A percentile compares a stretch with the other conserved stretches of the same genome.
phyloP scores from a whole-genome alignment of 35 echinoderm and acorn worm species.

The Acanthaster planci region DNA sequence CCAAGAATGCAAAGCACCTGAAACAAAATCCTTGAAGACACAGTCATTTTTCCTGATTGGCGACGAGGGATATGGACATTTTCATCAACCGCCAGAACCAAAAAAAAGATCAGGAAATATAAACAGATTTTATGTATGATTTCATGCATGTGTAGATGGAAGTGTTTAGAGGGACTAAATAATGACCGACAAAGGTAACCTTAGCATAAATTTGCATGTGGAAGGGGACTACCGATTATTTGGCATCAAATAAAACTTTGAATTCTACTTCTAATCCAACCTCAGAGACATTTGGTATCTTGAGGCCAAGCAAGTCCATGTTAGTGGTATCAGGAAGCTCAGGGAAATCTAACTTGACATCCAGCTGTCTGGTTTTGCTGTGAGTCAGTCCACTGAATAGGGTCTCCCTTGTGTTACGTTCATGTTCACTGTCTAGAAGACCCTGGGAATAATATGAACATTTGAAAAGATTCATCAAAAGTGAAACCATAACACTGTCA shows the following conservation, averaged over 20 bases:
- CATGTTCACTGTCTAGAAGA: slow-evolving; percentile 33
- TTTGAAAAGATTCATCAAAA: background rate
- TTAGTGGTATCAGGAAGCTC: slow-evolving; percentile 54
- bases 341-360: slow-evolving; percentile 63
- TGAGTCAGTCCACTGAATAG: slow-evolving; percentile 62
- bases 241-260: background rate
- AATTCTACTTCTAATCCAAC: slow-evolving; percentile 23
- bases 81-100: too few relatives aligned
- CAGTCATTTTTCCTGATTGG: too few relatives aligned
- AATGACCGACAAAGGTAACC: too few relatives aligned
- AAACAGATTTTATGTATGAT: too few relatives aligned
- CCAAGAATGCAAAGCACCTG: too few relatives aligned
- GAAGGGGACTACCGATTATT: background rate
- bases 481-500: background rate
- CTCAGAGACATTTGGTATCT: slow-evolving; percentile 54
- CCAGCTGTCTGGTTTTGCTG: slow-evolving; percentile 38
- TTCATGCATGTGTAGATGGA: too few relatives aligned
- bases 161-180: too few relatives aligned
- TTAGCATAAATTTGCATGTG: background rate
- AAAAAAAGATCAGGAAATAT: too few relatives aligned
- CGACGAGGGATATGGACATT: too few relatives aligned
- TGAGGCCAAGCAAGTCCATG: slow-evolving; percentile 51
- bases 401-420: slow-evolving; percentile 26
- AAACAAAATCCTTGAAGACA: too few relatives aligned
- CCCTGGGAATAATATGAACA: slow-evolving; percentile 30